Evolutionary conservation across 2,797 vertebrate genomes (phyloP).

Genomic region (Aeoliscus strigatus): DNA sequence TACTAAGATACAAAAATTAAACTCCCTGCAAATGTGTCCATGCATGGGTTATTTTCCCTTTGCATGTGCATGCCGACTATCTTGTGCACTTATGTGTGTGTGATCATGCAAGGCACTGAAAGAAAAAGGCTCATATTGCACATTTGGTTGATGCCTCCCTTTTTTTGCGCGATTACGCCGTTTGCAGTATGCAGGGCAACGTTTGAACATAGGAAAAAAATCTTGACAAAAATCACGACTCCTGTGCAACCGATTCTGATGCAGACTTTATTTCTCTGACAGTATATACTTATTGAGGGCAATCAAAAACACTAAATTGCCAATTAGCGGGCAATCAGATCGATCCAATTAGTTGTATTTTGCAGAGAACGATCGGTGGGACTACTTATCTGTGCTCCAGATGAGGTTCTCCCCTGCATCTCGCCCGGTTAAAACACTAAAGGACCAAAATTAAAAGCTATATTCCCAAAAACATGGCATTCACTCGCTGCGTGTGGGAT

Average conservation of each 20-base stretch:
- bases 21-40: slow-evolving; percentile 16
- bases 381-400: slow-evolving; percentile 31
- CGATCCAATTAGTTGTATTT: slow-evolving; percentile 66
- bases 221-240: slow-evolving; percentile 15
- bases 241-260: slow-evolving; percentile 20
- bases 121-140: slow-evolving; percentile 53
- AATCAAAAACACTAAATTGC: slow-evolving; percentile 42
- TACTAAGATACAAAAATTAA: slow-evolving; percentile 11
- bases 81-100: slow-evolving; percentile 54
- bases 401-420: slow-evolving; percentile 34
- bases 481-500: slow-evolving; percentile 30
- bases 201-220: slow-evolving; percentile 32
- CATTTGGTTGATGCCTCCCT: slow-evolving; percentile 62
- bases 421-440: slow-evolving; percentile 29
- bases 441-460: slow-evolving; percentile 18
- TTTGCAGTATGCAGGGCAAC: slow-evolving; percentile 50
- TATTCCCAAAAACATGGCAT: slow-evolving; percentile 11
- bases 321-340: slow-evolving; percentile 55
- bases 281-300: slow-evolving; percentile 16
- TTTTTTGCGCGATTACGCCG: slow-evolving; percentile 46
- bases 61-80: slow-evolving; percentile 36
- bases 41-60: slow-evolving; percentile 21
- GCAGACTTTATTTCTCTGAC: slow-evolving; percentile 22
- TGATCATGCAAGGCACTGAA: slow-evolving; percentile 63
- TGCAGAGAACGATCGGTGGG: slow-evolving; percentile 35